phyloP scores from a whole-genome alignment of 2,113 vertebrate species.

The Lucifuga dentata region DNA sequence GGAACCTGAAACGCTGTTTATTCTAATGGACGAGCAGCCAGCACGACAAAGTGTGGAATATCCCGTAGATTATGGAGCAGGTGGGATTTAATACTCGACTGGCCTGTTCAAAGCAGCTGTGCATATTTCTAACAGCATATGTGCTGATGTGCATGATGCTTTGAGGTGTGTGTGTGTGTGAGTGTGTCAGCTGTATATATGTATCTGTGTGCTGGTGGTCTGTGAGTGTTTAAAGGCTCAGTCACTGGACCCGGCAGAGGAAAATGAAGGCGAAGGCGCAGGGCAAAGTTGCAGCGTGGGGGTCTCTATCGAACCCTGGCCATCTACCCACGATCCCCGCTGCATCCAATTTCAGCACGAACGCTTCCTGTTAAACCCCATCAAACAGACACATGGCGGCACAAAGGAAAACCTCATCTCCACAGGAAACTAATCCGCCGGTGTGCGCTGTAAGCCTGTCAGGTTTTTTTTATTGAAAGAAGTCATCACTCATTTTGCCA shows the following conservation, averaged over 20 bases:
- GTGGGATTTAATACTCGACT: slow-evolving; percentile 55
- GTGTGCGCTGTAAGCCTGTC: slow-evolving; percentile 98
- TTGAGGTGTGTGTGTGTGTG: slow-evolving; percentile 15
- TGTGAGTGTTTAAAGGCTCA: slow-evolving; percentile 70
- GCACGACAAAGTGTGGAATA: slow-evolving; percentile 50
- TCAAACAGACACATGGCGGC: slow-evolving; percentile 97
- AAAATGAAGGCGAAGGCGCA: slow-evolving; percentile 66
- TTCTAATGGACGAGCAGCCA: slow-evolving; percentile 30
- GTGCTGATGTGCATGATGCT: slow-evolving; percentile 24
- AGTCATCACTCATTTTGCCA: slow-evolving; percentile 99
- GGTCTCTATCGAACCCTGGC: slow-evolving; percentile 95
- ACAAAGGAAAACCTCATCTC: slow-evolving; percentile 99
- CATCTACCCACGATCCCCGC: slow-evolving; percentile 96
- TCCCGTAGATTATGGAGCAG: slow-evolving; percentile 61
- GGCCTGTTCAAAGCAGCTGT: slow-evolving; percentile 54
- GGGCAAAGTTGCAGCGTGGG: slow-evolving; percentile 89
- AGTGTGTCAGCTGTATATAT: slow-evolving; percentile 10
- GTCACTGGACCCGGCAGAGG: slow-evolving; percentile 82
- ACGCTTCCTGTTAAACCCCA: slow-evolving; percentile 99
- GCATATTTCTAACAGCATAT: slow-evolving; percentile 42
- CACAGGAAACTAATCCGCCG: slow-evolving; percentile 98
- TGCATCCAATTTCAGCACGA: slow-evolving; percentile 99
- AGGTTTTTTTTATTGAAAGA: slow-evolving; percentile 94
- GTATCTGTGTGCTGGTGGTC: slow-evolving; percentile 12
- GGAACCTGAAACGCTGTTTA: neutral